These are phyloP conservation scores for Neomorphus geoffroyi DNA, from an alignment of 2,797 vertebrate genomes.

Conservation along the genomic window DNA sequence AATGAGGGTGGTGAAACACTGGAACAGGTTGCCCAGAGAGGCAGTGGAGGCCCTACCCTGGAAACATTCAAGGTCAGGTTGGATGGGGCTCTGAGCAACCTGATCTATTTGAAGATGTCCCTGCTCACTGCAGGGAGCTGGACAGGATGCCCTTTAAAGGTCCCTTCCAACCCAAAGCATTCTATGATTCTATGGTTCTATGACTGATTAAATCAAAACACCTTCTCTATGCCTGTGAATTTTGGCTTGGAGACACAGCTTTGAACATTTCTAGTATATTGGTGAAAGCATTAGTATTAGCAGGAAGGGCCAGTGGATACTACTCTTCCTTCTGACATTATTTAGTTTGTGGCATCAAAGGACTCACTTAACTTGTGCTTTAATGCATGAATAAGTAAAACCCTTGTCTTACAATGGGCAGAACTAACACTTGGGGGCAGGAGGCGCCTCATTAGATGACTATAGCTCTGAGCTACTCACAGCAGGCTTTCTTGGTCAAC, in stretches of 20 bases:
- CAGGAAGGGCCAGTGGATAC: neutral
- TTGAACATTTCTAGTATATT: neutral
- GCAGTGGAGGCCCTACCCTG: too few relatives aligned
- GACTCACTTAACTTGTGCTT: neutral
- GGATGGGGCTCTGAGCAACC: too few relatives aligned
- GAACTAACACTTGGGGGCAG: neutral
- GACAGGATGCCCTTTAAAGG: too few relatives aligned
- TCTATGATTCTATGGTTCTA: too few relatives aligned
- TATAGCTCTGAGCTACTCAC: constrained; percentile 5
- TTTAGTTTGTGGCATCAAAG: neutral
- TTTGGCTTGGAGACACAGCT: neutral
- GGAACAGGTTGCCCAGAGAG: too few relatives aligned
- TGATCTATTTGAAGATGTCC: too few relatives aligned
- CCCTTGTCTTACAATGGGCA: neutral
- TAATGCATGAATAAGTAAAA: neutral
- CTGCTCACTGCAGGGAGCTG: too few relatives aligned
- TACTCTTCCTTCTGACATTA: neutral
- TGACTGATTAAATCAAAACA: neutral
- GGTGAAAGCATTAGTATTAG: neutral
- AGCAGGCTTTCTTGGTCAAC: neutral
- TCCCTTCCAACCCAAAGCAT: too few relatives aligned
- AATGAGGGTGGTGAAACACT: too few relatives aligned
- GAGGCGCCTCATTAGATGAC: neutral
- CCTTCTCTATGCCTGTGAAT: neutral
- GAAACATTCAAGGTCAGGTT: too few relatives aligned